Evolutionary conservation across 1,140 invertebrate genomes (phyloP).

Genomic region (Gryon sp.): DNA sequence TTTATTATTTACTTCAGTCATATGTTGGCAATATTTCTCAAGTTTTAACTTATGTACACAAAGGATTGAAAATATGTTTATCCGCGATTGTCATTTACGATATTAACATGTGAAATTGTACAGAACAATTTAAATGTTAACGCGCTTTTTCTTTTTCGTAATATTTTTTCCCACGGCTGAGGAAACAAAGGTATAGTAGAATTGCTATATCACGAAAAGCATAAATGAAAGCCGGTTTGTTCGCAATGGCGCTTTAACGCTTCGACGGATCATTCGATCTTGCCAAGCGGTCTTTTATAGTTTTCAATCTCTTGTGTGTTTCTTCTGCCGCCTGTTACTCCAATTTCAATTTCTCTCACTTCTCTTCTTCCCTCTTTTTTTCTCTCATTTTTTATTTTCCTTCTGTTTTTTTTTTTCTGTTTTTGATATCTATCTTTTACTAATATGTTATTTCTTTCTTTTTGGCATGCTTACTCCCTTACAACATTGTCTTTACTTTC

Average conservation of each 20-base stretch:
- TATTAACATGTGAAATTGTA: too few species aligned
- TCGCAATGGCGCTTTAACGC: slow-evolving; percentile 54
- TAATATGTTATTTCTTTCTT: too few species aligned
- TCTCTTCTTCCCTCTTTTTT: too few species aligned
- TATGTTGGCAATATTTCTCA: too few species aligned
- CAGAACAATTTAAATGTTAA: slow-evolving; percentile 23
- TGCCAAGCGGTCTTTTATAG: slow-evolving; percentile 46
- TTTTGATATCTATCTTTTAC: too few species aligned
- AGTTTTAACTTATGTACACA: not conserved
- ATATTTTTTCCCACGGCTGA: slow-evolving; percentile 50
- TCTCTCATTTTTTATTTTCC: too few species aligned
- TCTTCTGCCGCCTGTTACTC: slow-evolving; percentile 40
- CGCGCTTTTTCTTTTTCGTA: slow-evolving; percentile 26
- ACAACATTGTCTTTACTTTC: slow-evolving; percentile 14
- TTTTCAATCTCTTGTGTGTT: slow-evolving; percentile 59
- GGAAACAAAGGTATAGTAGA: slow-evolving; percentile 50
- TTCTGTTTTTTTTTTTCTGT: too few species aligned
- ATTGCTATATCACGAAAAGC: slow-evolving; percentile 49
- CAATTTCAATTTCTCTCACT: slow-evolving; percentile 44
- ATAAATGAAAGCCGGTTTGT: slow-evolving; percentile 49
- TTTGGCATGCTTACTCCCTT: too few species aligned
- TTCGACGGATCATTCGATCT: slow-evolving; percentile 55
- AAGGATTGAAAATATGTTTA: too few species aligned
- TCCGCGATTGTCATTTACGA: too few species aligned
- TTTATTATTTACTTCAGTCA: too few species aligned